Percentiles rank a stretch among this genome's conserved stretches.
Conservation (phyloP, 2,113 vertebrate genomes). For the Ophiodon elongatus region DNA sequence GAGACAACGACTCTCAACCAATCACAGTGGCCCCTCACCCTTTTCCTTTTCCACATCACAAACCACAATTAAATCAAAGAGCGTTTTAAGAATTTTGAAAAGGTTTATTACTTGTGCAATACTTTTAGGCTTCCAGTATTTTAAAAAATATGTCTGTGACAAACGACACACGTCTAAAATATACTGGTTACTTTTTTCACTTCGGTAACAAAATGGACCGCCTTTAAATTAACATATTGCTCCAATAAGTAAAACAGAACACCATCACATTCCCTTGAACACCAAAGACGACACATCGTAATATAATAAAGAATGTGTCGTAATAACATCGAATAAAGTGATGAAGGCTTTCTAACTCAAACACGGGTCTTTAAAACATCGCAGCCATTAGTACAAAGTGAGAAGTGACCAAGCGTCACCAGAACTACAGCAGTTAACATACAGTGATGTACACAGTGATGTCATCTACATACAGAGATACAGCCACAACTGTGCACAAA, state of each 20-base stretch:
- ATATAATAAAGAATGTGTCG: conserved; percentile 30
- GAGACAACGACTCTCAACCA: background rate
- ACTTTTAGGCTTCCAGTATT: conserved; percentile 64
- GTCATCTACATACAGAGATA: conserved; percentile 45
- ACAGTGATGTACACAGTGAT: too few species aligned
- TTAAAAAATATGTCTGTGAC: conserved; percentile 74
- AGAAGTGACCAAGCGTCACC: conserved; percentile 55
- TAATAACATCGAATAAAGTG: conserved; percentile 56
- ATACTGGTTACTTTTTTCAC: conserved; percentile 31
- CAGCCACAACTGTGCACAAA: conserved; percentile 66
- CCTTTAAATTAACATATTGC: conserved; percentile 64
- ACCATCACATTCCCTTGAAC: conserved; percentile 55
- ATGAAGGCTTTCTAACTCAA: conserved; percentile 35
- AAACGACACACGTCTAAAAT: conserved; percentile 68
- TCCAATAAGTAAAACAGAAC: conserved; percentile 50
- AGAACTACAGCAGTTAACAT: conserved; percentile 63
- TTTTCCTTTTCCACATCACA: background rate
- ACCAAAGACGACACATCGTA: conserved; percentile 34
- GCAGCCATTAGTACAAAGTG: conserved; percentile 53
- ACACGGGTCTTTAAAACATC: conserved; percentile 42
- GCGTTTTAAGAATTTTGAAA: conserved; percentile 58
- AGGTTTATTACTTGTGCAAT: conserved; percentile 75
- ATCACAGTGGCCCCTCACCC: background rate
- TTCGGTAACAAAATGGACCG: conserved; percentile 56
- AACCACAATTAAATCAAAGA: conserved; percentile 33